Evolutionary conservation across 2,888 invertebrate genomes (phyloP), one percentile per base, ranked within the genome.

Genomic region (Achlya flavicornis): DNA sequence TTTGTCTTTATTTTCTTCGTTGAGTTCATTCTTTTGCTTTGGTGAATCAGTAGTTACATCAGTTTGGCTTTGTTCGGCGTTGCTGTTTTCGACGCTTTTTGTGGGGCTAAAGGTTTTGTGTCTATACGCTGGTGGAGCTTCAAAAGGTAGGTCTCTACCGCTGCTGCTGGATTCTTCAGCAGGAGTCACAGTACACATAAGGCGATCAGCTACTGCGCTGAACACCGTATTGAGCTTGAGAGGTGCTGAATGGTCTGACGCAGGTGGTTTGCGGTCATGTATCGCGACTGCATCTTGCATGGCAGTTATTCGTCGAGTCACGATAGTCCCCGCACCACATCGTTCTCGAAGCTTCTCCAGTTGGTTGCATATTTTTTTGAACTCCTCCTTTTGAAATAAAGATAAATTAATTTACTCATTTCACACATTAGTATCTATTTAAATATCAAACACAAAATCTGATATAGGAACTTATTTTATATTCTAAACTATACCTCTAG

Each of bases 281-380:
- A 94, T 85, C 38, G 94, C 94, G 0, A 96, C 96, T 0, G 97
- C 97, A 66, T 97, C 97, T 78, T 97, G 97, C 97, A 97, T 97
- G 7, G 97, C 97, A 0, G 95, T 94, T 70, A 97, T 96, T 78
- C 97, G 96, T 64, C 96, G 95, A 14, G 96, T 96, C 68, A 97
- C 90, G 65, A 96, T 95, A 19, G 96, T 94, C 78, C 97, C 97
- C 0, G 96, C 96, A 19, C 97, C 95, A 68, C 97, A 95, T 67
- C 96, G 95, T 77, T 97, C 97, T 72, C 96, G 96, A n/a, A 98
- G 93, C 66, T 96, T 91, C 73, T 97, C 97, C 57, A 98, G 90
- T 82, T 97, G 97, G 57, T 96, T 96, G 88, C 96, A 97, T 48
- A 98, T 94, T 71, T 97, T 95, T 72, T 95, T 94, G 82, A 97